Evolutionary conservation across 1,140 invertebrate genomes (phyloP), one percentile per base, ranked within the genome.

Genomic region (Drosophila truncata): DNA sequence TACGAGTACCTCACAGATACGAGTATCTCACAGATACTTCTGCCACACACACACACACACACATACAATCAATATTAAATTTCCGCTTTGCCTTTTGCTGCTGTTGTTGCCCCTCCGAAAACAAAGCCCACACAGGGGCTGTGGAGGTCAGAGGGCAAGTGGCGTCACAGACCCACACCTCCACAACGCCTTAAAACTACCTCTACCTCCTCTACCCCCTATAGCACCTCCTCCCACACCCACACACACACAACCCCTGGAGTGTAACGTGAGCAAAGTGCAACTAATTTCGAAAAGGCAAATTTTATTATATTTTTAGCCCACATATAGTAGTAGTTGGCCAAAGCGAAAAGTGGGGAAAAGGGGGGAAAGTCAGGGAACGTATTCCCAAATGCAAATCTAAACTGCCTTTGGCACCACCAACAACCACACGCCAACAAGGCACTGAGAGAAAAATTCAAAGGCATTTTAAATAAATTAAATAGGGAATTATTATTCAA

Each of bases 1-100:
- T 62, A 58, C 59, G 52, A 55, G 52, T 55, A 55, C 31, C 27
- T 18, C 52, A 39, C 52, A 64, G 54, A 54, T 13, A 35, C 50
- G 25, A 25, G 25, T 25, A 25, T 31, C 33, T 33, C 33, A 33
- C 33, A 71, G 52, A 60, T 16, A 33, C 20, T 50, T 16, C 18
- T 18, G 7, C 44, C 42, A 50, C 41, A 46, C 58, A 66, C 67
- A 39, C 25, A 41, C 60, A 16, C 62, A 58, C 29, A 78, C 76
- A 58, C 58, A 79, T 74, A 87, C 83, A 87, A 87, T 87, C 84
- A 87, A 87, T 87, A 87, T 87, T 84, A 88, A 87, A 87, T 87
- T 87, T 87, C 77, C 84, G 78, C 85, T 78, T 87, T 87, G 83
- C 72, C 77, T 77, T 69, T 86, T 85, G 10, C 11, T 50, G 71